Percentiles rank a stretch among this genome's conserved stretches.
Evolutionary conservation across 2,797 vertebrate species (phyloP).

Genomic region (Xiphorhynchus erythropygius): DNA sequence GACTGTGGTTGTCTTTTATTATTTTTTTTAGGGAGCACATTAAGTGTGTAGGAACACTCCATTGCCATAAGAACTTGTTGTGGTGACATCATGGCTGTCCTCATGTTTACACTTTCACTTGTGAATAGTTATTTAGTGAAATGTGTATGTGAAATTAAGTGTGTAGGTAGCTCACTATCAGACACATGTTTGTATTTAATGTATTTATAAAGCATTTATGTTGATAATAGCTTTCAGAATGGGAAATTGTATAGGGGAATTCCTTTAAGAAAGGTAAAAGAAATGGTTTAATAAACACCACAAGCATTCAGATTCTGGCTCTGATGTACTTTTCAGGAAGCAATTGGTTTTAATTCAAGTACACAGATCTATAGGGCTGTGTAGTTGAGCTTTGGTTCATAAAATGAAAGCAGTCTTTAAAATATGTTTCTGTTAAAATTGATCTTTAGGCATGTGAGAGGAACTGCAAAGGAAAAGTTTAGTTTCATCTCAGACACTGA

Average conservation of each 20-base stretch:
- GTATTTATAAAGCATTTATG: neutral
- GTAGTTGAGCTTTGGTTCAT: neutral
- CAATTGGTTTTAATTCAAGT: neutral
- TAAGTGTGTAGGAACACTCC: neutral
- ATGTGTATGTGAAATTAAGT: neutral
- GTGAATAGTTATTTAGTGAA: neutral
- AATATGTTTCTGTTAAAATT: neutral
- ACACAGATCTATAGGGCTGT: neutral
- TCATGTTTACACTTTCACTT: neutral
- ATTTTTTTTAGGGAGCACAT: neutral
- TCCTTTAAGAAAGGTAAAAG: neutral
- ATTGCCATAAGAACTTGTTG: neutral
- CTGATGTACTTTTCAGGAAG: neutral
- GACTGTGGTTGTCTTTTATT: accelerated
- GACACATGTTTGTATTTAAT: neutral
- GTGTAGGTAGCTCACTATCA: neutral
- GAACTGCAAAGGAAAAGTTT: neutral
- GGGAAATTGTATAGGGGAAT: neutral
- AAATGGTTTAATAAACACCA: neutral
- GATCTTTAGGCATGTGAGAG: neutral
- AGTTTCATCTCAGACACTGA: neutral
- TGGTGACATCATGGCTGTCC: neutral
- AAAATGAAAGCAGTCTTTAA: neutral
- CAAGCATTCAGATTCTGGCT: neutral
- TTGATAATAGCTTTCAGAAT: neutral